Conservation (phyloP, 2,888 invertebrate species). For the Meta bourneti region DNA sequence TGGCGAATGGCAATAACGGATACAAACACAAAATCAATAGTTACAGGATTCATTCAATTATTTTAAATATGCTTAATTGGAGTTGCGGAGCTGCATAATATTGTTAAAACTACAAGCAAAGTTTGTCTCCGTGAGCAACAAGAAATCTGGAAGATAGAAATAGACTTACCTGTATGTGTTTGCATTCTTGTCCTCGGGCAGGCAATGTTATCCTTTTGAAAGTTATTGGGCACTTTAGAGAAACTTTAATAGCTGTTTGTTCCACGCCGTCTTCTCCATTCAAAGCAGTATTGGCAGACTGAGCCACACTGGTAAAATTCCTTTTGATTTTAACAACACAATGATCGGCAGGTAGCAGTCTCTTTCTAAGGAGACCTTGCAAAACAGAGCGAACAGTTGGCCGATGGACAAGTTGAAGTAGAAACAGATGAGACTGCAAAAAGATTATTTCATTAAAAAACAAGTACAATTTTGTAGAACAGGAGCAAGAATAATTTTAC, state of each 20-base stretch:
- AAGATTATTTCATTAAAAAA: background rate
- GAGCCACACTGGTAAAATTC: slow-evolving; percentile 90
- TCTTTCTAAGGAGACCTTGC: slow-evolving; percentile 93
- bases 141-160: background rate
- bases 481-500: too few relatives aligned
- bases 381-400: slow-evolving; percentile 96
- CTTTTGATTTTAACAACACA: slow-evolving; percentile 97
- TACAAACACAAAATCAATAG: background rate
- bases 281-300: slow-evolving; percentile 77
- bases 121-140: background rate
- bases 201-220: slow-evolving; percentile 96
- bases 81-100: background rate
- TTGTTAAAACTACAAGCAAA: background rate
- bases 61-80: too few relatives aligned
- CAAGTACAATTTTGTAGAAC: too few relatives aligned
- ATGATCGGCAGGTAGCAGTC: slow-evolving; percentile 93
- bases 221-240: slow-evolving; percentile 97
- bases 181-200: slow-evolving; percentile 96
- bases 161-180: slow-evolving; percentile 90
- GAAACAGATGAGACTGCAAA: slow-evolving; percentile 91
- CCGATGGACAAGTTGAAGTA: slow-evolving; percentile 96
- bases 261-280: slow-evolving; percentile 80
- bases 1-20: background rate
- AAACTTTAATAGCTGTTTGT: slow-evolving; percentile 84
- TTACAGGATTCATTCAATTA: too few relatives aligned